These are phyloP conservation scores for Venturia canescens DNA, from an alignment of 1,140 invertebrate genomes.

Conservation along the genomic window DNA sequence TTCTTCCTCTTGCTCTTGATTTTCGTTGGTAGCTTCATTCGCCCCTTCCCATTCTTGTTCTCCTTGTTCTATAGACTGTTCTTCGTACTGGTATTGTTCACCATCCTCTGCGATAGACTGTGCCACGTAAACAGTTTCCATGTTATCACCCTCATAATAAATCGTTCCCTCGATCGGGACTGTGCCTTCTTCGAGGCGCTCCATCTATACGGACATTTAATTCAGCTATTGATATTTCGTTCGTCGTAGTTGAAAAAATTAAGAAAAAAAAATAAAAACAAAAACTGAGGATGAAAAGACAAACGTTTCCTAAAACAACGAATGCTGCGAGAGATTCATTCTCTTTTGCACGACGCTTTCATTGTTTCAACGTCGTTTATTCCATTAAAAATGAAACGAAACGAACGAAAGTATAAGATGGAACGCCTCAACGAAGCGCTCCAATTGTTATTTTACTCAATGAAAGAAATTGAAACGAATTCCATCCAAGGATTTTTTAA, in stretches of 20 bases:
- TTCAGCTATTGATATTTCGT: constrained; percentile 4
- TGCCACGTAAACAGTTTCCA: constrained; percentile 69
- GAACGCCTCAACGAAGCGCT: constrained; percentile 15
- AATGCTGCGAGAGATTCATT: neutral
- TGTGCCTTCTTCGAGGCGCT: constrained; percentile 66
- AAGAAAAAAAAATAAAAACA: neutral
- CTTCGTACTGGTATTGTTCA: constrained; percentile 69
- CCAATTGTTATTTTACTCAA: neutral
- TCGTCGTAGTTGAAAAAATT: constrained; percentile 1
- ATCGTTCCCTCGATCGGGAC: constrained; percentile 70
- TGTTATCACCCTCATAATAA: constrained; percentile 74
- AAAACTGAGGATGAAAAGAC: neutral
- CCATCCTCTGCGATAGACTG: constrained; percentile 62
- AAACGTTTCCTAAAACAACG: neutral
- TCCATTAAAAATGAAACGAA: neutral
- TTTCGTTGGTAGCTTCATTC: constrained; percentile 49
- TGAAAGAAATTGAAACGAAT: neutral
- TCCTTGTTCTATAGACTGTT: constrained; percentile 59
- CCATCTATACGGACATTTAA: constrained; percentile 62
- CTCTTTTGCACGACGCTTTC: neutral
- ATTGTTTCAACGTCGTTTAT: neutral
- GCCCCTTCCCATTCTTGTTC: constrained; percentile 68
- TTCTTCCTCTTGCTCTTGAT: constrained; percentile 53
- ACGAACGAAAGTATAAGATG: neutral
- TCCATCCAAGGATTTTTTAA: no score